These are phyloP conservation scores for Tapirus indicus DNA, from an alignment of 2,797 vertebrate genomes.

Conservation along the genomic window DNA sequence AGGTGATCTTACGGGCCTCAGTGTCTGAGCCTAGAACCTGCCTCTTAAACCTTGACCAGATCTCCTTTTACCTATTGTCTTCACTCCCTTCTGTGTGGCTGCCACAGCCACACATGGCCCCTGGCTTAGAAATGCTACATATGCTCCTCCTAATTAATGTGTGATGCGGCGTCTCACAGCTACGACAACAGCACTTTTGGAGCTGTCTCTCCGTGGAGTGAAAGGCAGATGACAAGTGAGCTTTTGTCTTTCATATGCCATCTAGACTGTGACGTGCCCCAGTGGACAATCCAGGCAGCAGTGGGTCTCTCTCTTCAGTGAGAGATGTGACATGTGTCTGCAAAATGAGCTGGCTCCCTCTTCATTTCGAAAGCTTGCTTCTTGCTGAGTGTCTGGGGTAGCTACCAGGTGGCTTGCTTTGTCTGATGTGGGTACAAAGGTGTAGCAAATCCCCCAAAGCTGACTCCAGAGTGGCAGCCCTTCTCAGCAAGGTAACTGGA, in stretches of 20 bases:
- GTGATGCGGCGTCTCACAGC: background rate
- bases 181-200: background rate
- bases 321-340: constrained; percentile 28
- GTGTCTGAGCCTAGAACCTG: background rate
- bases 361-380: background rate
- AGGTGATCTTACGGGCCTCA: background rate
- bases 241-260: constrained; percentile 28
- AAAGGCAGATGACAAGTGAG: constrained; percentile 59
- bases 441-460: background rate
- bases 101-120: background rate
- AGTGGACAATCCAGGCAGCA: background rate
- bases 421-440: background rate
- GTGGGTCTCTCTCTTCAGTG: background rate
- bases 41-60: background rate
- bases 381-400: background rate
- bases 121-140: background rate
- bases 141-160: constrained; percentile 29
- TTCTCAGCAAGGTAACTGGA: background rate
- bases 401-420: background rate
- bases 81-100: background rate
- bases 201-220: background rate
- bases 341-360: constrained; percentile 14
- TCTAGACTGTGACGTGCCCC: constrained; percentile 49
- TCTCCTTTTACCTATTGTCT: background rate
- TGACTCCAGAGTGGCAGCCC: background rate